Evolutionary conservation across 2,888 invertebrate genomes (phyloP), one percentile per base, ranked within the genome.

Genomic region (Drosophila cracens): DNA sequence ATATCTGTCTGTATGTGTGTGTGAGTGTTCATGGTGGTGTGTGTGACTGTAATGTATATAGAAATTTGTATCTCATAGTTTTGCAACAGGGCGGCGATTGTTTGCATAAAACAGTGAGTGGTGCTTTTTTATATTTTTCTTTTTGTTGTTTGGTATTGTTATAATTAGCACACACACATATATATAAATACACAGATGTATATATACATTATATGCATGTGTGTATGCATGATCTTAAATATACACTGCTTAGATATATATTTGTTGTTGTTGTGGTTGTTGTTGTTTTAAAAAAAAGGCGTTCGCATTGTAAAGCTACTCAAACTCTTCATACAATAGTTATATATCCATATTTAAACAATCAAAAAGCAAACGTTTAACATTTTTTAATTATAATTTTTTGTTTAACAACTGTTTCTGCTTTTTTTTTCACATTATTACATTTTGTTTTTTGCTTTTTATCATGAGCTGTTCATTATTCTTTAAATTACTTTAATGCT

Each of bases 11-110:
- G 56, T 61, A 34, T 63, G 36, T 72, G 29, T 70, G 54, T 70
- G 11, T 46, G 29, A 48, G 18, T 53, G 31, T 49, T 3, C 38
- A 16, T 60, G 52, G 51, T 46, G 49, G 65, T 61, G 29, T 58
- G 33, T 79, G 8, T 54, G 36, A 48, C 11, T 67, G 27, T 59
- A 27, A 56, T 25, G 21, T 51, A n/a, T 61, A 61, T 66, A 53
- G 36, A 74, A 43, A 38, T 16, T 63, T 49, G 43, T 46, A 52
- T 29, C 49, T 56, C 13, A 53, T 77, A 74, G 38, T 51, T 71
- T 65, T 76, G 61, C 62, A 72, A 70, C 51, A 63, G 63, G 63
- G 69, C 68, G 65, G 67, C 87, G 87, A 83, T 81, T 83, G 87
- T 81, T 81, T 66, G 70, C 46, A 25, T 65, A 13, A 34, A 57